These are phyloP conservation scores for Tachypleus tridentatus DNA, from an alignment of 1,140 invertebrate species.

Conservation along the genomic window DNA sequence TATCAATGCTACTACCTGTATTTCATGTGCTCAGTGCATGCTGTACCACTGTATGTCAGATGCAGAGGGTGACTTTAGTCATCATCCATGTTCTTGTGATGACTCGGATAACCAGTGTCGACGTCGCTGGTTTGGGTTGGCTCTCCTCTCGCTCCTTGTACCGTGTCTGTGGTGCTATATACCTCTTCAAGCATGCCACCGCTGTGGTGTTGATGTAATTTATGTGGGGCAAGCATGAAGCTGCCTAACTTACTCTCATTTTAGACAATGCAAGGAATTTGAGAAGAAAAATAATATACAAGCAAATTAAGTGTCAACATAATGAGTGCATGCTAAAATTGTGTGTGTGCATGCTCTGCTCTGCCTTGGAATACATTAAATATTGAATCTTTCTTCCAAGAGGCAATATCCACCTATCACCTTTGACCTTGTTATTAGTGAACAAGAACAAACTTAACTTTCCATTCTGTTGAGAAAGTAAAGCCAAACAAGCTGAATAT, in stretches of 20 bases:
- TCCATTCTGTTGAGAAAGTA: no score
- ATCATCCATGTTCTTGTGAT: slow-evolving; percentile 64
- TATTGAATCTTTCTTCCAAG: no score
- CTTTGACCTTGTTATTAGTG: no score
- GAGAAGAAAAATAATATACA: no score
- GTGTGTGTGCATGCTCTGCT: no score
- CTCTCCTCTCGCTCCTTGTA: slow-evolving; percentile 70
- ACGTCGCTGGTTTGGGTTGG: slow-evolving; percentile 64
- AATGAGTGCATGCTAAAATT: no score
- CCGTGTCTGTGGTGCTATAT: slow-evolving; percentile 90
- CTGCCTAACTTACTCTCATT: slow-evolving; percentile 8
- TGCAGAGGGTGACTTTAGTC: slow-evolving; percentile 52
- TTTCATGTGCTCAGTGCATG: slow-evolving; percentile 64
- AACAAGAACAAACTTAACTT: no score
- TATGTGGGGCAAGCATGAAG: slow-evolving; percentile 69
- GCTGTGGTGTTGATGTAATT: slow-evolving; percentile 59
- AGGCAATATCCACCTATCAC: no score
- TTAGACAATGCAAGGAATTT: no score
- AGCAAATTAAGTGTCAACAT: no score
- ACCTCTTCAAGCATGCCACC: slow-evolving; percentile 68
- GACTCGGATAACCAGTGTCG: slow-evolving; percentile 42
- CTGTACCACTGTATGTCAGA: slow-evolving; percentile 87
- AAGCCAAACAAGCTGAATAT: no score
- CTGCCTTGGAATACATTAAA: no score
- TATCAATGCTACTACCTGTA: slow-evolving; percentile 69